Base-by-base conservation (phyloP, 2,113 vertebrate genomes). In the Zosterops lateralis region DNA sequence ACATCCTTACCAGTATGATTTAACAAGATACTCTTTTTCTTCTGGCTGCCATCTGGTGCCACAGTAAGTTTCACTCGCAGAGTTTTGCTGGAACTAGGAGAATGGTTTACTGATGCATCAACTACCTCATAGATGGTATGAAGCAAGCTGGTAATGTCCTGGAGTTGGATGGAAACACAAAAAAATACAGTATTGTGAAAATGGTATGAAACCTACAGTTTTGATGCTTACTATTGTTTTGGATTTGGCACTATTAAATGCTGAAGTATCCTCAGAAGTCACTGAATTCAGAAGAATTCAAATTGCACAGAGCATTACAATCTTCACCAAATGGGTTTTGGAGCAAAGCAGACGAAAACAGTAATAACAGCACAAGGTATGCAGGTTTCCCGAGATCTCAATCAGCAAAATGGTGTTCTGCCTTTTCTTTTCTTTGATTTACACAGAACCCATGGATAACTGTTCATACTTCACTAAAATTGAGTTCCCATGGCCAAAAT, bases 71-170 rank as follows among this genome's bases (percentile, higher is more conserved):
- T 99, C 89, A 99, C 99, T 62, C 99, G 97, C 83, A 99, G 97
- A 1, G 99, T 99, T 98, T 99, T 99, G 97, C 99, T 99, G 92
- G 98, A 99, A 71, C 98, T 98, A 5, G 99, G 99, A 34, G 99
- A 99, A 95, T 99, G 99, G 98, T 99, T 99, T 93, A 99, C 99
- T 1, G 99, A 99, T 44, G 99, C 98, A 17, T 99, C 99, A 8
- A 99, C 99, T 61, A 99, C 99, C 95, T 99, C 99, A 21, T 99
- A 99, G 97, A 99, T 99, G 87, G 99, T 99, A 87, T 99, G 99
- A 90, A 99, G 98, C 96, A 99, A 97, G 97, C 99, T 99, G 92
- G 99, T 99, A 96, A 99, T 99, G 91, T 99, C 99, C 99, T 99
- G 91, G 20, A 94, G n/a, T 76, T 68, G 77, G 75, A 31, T 78